A percentile compares a stretch with the other conserved stretches of the same genome.
These are phyloP conservation scores for Liposcelis brunnea DNA, from an alignment of 2,888 invertebrate genomes.

Conservation along the genomic window DNA sequence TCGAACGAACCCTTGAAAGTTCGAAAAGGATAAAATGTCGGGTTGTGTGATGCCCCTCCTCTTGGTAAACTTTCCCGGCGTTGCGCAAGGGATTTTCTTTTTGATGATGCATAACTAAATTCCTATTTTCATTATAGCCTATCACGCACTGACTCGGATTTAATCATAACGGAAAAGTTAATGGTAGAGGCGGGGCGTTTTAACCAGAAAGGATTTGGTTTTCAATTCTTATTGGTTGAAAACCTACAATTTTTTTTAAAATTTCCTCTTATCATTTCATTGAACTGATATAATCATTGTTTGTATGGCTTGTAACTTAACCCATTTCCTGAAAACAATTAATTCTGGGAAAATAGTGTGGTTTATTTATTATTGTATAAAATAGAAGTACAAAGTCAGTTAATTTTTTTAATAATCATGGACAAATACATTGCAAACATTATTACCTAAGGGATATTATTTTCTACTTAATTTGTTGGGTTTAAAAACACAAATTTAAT, in stretches of 20 bases:
- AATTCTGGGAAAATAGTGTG: not conserved
- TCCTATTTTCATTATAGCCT: no score
- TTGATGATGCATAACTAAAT: not conserved
- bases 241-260: not conserved
- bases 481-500: no score
- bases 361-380: not conserved
- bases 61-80: no score
- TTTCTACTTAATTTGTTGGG: no score
- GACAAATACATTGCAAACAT: no score
- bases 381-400: no score
- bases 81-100: not conserved
- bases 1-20: not conserved
- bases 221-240: not conserved
- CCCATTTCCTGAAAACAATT: not conserved
- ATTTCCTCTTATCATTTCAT: not conserved
- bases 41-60: not conserved
- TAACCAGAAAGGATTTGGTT: not conserved
- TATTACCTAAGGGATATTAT: no score
- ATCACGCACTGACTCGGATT: no score
- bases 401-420: no score
- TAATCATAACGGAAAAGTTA: no score
- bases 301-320: not conserved
- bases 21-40: no score
- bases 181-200: no score
- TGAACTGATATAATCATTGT: not conserved